Evolutionary conservation across 2,797 vertebrate species (phyloP).

Genomic region (Cryptoprocta ferox): DNA sequence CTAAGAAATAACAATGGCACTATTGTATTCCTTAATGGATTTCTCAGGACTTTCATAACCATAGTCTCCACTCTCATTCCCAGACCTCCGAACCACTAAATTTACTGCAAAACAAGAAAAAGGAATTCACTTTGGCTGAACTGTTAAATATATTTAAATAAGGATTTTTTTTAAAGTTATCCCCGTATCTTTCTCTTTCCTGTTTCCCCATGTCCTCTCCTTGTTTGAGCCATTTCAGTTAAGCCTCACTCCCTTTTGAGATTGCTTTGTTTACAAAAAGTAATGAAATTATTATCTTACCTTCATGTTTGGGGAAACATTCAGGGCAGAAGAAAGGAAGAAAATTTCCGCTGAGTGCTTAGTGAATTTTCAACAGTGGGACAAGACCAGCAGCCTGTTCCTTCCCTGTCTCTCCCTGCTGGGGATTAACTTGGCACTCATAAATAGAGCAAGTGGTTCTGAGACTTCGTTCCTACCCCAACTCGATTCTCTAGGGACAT

Average conservation of each 20-base stretch:
- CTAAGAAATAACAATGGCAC: background rate
- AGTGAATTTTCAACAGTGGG: slow-evolving; percentile 41
- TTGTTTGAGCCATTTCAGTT: slow-evolving; percentile 38
- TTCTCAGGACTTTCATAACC: background rate
- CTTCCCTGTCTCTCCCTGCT: slow-evolving; percentile 1
- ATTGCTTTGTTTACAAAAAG: slow-evolving; percentile 66
- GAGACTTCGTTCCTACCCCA: slow-evolving; percentile 76
- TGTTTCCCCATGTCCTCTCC: background rate
- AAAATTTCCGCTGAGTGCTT: slow-evolving; percentile 5
- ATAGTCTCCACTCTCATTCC: background rate
- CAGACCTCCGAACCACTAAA: background rate
- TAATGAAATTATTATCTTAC: slow-evolving; percentile 81
- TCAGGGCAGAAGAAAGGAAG: slow-evolving; percentile 68
- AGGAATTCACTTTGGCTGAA: background rate
- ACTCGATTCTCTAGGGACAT: slow-evolving; percentile 62
- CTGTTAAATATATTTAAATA: background rate
- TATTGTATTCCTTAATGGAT: background rate
- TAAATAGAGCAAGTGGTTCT: slow-evolving; percentile 62
- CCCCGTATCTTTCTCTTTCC: background rate
- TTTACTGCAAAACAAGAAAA: slow-evolving; percentile 23
- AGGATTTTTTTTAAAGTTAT: background rate
- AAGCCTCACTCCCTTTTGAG: slow-evolving; percentile 46
- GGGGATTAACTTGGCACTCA: slow-evolving; percentile 59
- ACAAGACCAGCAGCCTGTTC: slow-evolving; percentile 73
- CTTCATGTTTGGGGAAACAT: slow-evolving; percentile 83